phyloP scores from a whole-genome alignment of 1,140 invertebrate species.

The Pseudachorutes palmiensis region DNA sequence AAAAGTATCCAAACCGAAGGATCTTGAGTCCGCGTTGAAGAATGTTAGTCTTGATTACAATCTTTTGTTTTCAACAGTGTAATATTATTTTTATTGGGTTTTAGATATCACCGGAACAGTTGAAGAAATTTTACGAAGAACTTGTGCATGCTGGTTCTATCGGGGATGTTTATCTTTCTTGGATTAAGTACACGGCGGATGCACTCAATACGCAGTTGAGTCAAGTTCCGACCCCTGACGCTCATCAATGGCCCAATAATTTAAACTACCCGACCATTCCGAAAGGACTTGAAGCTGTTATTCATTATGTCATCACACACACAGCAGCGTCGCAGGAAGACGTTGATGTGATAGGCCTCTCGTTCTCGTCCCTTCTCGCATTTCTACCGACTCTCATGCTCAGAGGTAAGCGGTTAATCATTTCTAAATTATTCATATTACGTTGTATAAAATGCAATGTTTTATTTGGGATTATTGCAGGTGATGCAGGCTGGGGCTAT shows the following conservation, averaged over 20 bases:
- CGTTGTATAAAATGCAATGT: constrained; percentile 7
- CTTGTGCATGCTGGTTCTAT: constrained; percentile 23
- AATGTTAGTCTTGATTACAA: constrained; percentile 14
- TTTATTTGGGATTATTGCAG: constrained; percentile 18
- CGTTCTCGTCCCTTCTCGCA: constrained; percentile 29
- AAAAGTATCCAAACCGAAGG: constrained; percentile 19
- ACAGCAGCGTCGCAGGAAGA: constrained; percentile 3
- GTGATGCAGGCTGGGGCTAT: constrained; percentile 34
- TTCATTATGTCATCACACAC: constrained; percentile 28
- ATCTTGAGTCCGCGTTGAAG: constrained; percentile 20
- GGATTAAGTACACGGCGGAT: constrained; percentile 37
- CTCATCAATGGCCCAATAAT: constrained; percentile 31
- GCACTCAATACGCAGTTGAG: constrained; percentile 30
- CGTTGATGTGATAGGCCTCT: constrained; percentile 28
- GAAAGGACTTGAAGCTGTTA: constrained; percentile 19
- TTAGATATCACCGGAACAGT: constrained; percentile 23
- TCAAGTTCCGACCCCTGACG: constrained; percentile 26
- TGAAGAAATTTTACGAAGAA: constrained; percentile 30
- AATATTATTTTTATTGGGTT: constrained; percentile 4
- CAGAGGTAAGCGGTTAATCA: constrained; percentile 23
- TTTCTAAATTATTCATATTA: constrained; percentile 5
- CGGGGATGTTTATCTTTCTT: constrained; percentile 34
- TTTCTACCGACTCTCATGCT: constrained; percentile 29
- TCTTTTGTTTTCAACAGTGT: neutral
- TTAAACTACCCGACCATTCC: constrained; percentile 28